Percentiles rank a stretch among this genome's conserved stretches.
phyloP scores from a whole-genome alignment of 2,888 invertebrate genomes.

The Mactromeris polynyma region DNA sequence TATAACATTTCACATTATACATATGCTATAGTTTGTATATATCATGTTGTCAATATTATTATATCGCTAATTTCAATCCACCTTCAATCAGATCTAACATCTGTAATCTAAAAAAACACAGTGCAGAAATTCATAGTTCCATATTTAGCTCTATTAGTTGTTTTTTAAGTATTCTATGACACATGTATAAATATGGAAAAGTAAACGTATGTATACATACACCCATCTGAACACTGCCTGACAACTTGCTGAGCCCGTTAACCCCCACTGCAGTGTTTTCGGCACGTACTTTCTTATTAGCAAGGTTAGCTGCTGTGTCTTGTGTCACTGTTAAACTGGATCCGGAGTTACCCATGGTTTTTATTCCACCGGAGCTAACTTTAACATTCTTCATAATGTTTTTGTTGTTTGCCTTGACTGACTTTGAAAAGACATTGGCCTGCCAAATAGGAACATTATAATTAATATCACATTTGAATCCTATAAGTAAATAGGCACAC shows the following conservation, averaged over 20 bases:
- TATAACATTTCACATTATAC: too few species aligned
- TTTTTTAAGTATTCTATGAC: too few species aligned
- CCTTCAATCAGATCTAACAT: too few species aligned
- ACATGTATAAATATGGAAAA: too few species aligned
- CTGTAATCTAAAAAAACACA: too few species aligned
- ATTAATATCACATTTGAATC: too few species aligned
- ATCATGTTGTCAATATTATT: too few species aligned
- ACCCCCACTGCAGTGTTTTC: not conserved
- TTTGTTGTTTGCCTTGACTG: not conserved
- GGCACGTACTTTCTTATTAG: not conserved
- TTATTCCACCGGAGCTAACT: not conserved
- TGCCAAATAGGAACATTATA: not conserved
- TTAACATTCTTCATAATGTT: not conserved
- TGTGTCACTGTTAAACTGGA: not conserved
- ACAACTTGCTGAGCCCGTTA: not conserved
- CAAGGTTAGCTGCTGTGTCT: not conserved
- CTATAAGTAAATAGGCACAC: too few species aligned
- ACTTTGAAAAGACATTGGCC: not conserved
- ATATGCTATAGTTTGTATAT: too few species aligned
- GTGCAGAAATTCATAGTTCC: too few species aligned
- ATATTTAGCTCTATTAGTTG: too few species aligned
- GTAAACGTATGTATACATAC: not conserved
- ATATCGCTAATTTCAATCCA: too few species aligned
- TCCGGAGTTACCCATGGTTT: not conserved
- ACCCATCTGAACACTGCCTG: not conserved